Evolutionary conservation across 2,888 invertebrate genomes (phyloP).

Genomic region (Melieria picta): DNA sequence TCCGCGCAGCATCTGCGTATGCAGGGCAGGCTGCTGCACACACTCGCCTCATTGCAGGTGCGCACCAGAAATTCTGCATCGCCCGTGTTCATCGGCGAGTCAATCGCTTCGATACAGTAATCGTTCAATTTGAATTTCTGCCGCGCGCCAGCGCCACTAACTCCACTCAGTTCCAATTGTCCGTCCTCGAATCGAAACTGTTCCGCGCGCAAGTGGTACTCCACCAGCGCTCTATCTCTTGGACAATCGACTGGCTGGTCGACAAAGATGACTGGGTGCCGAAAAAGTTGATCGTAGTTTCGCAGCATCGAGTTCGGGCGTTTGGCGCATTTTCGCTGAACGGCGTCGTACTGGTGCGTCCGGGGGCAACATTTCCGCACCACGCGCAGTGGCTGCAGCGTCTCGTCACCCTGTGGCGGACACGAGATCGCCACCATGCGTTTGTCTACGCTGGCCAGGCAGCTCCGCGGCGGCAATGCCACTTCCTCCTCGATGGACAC

Average conservation of each 20-base stretch:
- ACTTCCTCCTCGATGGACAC: slow-evolving; percentile 32
- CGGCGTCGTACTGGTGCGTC: slow-evolving; percentile 52
- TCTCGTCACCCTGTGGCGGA: slow-evolving; percentile 36
- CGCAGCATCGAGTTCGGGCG: slow-evolving; percentile 39
- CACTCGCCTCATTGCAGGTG: slow-evolving; percentile 45
- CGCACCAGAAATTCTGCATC: slow-evolving; percentile 45
- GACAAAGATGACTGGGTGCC: slow-evolving; percentile 51
- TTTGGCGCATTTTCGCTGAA: slow-evolving; percentile 47
- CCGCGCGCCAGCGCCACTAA: slow-evolving; percentile 35
- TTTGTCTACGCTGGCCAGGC: slow-evolving; percentile 47
- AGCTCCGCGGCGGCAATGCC: slow-evolving; percentile 39
- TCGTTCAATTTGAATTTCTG: slow-evolving; percentile 45
- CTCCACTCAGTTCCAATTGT: slow-evolving; percentile 32
- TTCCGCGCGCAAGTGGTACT: slow-evolving; percentile 52
- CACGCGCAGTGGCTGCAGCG: slow-evolving; percentile 46
- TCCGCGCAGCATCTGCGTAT: slow-evolving; percentile 60
- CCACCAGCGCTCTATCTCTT: slow-evolving; percentile 54
- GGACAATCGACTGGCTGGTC: slow-evolving; percentile 53
- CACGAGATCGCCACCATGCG: slow-evolving; percentile 50
- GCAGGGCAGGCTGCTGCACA: slow-evolving; percentile 58
- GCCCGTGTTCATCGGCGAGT: neutral
- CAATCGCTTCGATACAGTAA: slow-evolving; percentile 60
- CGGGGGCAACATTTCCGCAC: slow-evolving; percentile 61
- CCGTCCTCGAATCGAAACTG: slow-evolving; percentile 49
- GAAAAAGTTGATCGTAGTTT: slow-evolving; percentile 51